These are phyloP conservation scores for Chloropsis hardwickii DNA, from an alignment of 2,113 vertebrate species.

Conservation along the genomic window DNA sequence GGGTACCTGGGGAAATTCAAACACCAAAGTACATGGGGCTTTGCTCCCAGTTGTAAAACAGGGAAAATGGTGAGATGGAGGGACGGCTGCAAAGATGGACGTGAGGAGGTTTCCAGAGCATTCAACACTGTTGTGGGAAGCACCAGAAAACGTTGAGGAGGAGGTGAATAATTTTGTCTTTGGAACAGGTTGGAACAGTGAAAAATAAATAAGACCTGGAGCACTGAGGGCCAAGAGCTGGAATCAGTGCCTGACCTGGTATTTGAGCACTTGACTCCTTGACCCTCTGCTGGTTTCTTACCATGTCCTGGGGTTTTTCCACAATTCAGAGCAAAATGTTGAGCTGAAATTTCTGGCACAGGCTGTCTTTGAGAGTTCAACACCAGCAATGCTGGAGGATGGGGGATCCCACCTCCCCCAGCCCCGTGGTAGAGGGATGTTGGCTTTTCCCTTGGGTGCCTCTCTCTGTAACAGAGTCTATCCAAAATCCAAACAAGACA, in stretches of 20 bases:
- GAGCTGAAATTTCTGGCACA: neutral
- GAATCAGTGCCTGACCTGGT: neutral
- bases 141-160: neutral
- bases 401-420: neutral
- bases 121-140: neutral
- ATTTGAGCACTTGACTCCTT: neutral
- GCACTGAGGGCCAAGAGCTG: neutral
- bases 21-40: neutral
- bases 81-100: neutral
- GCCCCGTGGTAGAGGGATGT: fast-evolving
- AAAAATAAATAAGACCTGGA: neutral
- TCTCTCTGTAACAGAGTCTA: neutral
- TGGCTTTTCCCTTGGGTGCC: neutral
- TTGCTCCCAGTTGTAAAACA: neutral
- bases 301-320: neutral
- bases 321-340: neutral
- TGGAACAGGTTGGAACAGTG: neutral
- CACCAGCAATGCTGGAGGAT: fast-evolving
- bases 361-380: too few relatives aligned
- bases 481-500: neutral
- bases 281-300: neutral
- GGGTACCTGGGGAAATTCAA: neutral
- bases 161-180: neutral
- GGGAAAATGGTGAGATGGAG: neutral
- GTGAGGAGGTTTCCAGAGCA: neutral